Evolutionary conservation across 2,113 vertebrate species (phyloP), one percentile per base, ranked within the genome.

Genomic region (Ia io): DNA sequence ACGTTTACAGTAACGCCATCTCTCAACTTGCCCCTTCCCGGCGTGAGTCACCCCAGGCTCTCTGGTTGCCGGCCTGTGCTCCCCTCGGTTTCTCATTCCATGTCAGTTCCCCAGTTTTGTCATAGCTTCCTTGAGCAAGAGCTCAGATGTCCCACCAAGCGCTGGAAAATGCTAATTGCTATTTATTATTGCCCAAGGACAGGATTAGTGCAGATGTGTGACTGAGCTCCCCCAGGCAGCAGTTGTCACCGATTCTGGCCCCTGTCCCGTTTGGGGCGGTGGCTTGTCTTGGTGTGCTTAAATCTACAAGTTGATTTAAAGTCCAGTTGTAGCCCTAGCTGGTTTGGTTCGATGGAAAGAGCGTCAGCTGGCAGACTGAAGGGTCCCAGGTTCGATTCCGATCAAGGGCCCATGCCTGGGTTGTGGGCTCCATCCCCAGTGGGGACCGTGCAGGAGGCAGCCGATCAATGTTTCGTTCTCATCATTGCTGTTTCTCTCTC

Each of bases 151-250:
- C 14, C 53, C 42, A 91, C 16, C 30, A 37, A 14, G 82, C 37
- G 20, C 37, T 71, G 32, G 23, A 77, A 90, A 78, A 93, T 89
- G 56, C 20, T 88, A 85, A 78, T 79, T 88, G 30, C 17, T 78
- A 74, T 88, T 89, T 95, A 79, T 80, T 44, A 42, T 35, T 8
- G 51, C 74, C 47, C 23, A 47, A 47, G 90, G 91, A 77, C 0
- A n/a, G 20, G 16, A 70, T 86, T 28, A 4, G 7, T 65, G 25
- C 17, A 74, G 59, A 56, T 77, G 49, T 35, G 5, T 61, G 53
- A 47, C 35, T 23, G 32, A 92, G 44, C 30, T 32, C 35, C 44
- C 42, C 5, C 2, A 71, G 30, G 37, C 18, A 44, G 9, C 44
- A 17, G 9, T 23, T 40, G 30, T 40, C 47, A 5, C 9, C 16